phyloP scores from a whole-genome alignment of 64 coral and sea anemone genomes.

The Porites lutea region DNA sequence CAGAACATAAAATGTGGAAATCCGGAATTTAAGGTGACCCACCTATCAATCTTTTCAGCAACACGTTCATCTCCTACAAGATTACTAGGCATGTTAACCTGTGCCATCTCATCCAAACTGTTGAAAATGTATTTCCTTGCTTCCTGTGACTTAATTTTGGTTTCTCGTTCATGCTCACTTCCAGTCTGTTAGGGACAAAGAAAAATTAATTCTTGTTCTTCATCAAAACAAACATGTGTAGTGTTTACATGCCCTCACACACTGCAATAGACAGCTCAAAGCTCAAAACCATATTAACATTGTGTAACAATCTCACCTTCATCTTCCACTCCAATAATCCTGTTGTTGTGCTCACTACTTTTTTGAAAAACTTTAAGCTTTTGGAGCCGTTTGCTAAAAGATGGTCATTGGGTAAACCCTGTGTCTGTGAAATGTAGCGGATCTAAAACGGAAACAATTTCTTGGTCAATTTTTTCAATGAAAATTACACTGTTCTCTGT shows the following conservation, averaged over 20 bases:
- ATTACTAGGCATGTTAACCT: slow-evolving; percentile 81
- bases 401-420: slow-evolving; percentile 68
- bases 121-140: slow-evolving; percentile 99
- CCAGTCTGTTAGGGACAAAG: slow-evolving; percentile 54
- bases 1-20: background rate
- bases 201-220: background rate
- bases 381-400: slow-evolving; percentile 87
- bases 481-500: too few relatives aligned
- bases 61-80: slow-evolving; percentile 87
- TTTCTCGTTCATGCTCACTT: slow-evolving; percentile 92
- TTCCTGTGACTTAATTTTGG: slow-evolving; percentile 96
- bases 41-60: slow-evolving; percentile 98
- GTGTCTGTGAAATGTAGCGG: slow-evolving; percentile 94
- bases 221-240: background rate
- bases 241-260: too few relatives aligned
- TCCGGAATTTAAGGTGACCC: background rate
- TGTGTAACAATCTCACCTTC: slow-evolving; percentile 60
- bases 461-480: background rate
- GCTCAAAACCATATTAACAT: too few relatives aligned
- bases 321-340: slow-evolving; percentile 92
- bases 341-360: slow-evolving; percentile 72
- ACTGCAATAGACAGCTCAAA: too few relatives aligned
- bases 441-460: slow-evolving; percentile 75
- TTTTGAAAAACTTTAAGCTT: slow-evolving; percentile 94
- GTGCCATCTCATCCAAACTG: slow-evolving; percentile 86